A percentile compares a stretch with the other conserved stretches of the same genome.
Evolutionary conservation across 2,113 vertebrate species (phyloP).

Genomic region (Chinchilla lanigera): DNA sequence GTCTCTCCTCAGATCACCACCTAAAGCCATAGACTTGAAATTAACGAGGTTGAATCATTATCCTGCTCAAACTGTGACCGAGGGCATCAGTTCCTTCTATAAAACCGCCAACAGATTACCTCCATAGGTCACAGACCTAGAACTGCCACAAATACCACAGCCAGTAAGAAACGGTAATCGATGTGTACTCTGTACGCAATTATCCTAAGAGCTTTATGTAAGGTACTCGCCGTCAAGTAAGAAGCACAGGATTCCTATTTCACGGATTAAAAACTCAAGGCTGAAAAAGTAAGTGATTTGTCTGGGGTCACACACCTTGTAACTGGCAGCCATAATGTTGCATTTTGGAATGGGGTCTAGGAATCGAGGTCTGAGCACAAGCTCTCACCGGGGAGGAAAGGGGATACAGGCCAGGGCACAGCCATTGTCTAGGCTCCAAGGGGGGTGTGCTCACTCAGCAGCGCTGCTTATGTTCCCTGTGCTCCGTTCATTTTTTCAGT

Average conservation of each 20-base stretch:
- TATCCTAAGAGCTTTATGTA: not conserved
- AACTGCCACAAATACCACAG: not conserved
- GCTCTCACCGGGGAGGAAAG: no score
- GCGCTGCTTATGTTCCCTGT: not conserved
- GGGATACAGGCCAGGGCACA: fast-evolving
- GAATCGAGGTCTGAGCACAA: not conserved
- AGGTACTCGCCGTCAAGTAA: not conserved
- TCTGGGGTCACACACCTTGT: not conserved
- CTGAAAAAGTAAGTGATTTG: not conserved
- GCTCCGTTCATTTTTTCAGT: not conserved
- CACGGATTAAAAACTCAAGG: not conserved
- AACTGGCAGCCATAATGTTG: not conserved
- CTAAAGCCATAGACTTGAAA: not conserved
- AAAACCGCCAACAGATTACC: not conserved
- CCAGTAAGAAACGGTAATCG: not conserved
- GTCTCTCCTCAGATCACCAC: not conserved
- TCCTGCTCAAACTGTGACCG: not conserved
- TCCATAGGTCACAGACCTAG: not conserved
- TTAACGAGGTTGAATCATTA: not conserved
- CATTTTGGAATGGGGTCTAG: not conserved
- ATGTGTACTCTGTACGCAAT: not conserved
- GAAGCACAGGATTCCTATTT: not conserved
- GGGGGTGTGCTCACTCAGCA: no score
- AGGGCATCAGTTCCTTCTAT: not conserved
- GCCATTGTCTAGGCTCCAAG: not conserved